These are phyloP conservation scores for Melanophora roralis DNA, from an alignment of 2,888 invertebrate species.

Conservation along the genomic window DNA sequence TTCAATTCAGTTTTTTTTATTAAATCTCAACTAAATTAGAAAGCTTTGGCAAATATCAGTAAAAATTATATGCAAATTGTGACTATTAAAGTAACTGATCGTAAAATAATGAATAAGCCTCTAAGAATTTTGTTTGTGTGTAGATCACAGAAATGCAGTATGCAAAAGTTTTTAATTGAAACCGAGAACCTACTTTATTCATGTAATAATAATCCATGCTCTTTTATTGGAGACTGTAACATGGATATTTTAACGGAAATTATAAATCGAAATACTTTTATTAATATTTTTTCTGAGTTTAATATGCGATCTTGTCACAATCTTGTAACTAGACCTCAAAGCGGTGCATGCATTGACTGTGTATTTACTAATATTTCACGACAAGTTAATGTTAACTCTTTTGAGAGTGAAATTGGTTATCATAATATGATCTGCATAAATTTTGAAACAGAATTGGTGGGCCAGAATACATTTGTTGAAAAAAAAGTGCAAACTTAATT, in stretches of 20 bases:
- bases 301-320: too few relatives aligned
- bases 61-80: slow-evolving; percentile 2
- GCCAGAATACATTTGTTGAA: too few relatives aligned
- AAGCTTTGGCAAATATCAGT: background rate
- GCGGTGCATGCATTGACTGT: background rate
- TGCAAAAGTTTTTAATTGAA: too few relatives aligned
- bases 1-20: slow-evolving; percentile 1
- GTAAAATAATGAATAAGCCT: background rate
- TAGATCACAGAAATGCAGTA: background rate
- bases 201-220: background rate
- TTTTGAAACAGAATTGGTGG: too few relatives aligned
- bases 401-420: background rate
- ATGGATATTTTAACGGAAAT: too few relatives aligned
- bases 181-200: background rate
- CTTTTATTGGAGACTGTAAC: too few relatives aligned
- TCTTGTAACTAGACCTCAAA: too few relatives aligned
- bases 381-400: background rate
- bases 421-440: too few relatives aligned
- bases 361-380: background rate
- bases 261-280: too few relatives aligned
- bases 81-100: background rate
- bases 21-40: background rate
- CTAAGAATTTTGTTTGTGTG: background rate
- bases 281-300: too few relatives aligned
- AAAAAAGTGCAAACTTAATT: too few relatives aligned